Percentiles rank a stretch among this genome's conserved stretches.
Conservation (phyloP, 2,797 vertebrate genomes). For the Propithecus perrieri region DNA sequence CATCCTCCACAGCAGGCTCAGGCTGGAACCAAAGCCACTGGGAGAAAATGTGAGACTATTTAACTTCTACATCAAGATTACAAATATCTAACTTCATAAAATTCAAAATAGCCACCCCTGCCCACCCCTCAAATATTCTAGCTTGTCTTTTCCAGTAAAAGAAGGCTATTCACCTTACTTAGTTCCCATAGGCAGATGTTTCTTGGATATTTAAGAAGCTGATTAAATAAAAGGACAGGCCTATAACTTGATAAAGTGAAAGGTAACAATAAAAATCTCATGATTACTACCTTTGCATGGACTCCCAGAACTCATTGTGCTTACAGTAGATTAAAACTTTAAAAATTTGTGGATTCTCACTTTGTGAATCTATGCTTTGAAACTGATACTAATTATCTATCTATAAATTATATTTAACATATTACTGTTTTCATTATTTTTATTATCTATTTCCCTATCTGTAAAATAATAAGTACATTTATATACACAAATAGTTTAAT, state of each 20-base stretch:
- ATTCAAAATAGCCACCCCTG: not conserved
- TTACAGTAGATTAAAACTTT: not conserved
- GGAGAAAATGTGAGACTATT: not conserved
- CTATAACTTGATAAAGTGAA: slow-evolving; percentile 4
- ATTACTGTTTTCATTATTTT: not conserved
- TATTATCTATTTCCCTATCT: not conserved
- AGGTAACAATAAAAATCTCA: not conserved
- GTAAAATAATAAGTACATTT: not conserved
- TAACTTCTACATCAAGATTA: not conserved
- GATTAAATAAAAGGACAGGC: slow-evolving; percentile 13
- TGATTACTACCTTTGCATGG: not conserved
- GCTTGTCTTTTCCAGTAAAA: not conserved
- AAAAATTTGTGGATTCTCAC: not conserved
- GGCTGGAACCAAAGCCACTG: not conserved
- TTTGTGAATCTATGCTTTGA: not conserved
- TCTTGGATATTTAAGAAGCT: slow-evolving; percentile 9
- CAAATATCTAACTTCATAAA: not conserved
- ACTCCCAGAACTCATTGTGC: not conserved
- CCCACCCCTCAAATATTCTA: accelerated
- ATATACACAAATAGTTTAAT: not conserved
- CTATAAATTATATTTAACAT: not conserved
- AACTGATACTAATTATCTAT: not conserved
- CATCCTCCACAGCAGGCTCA: not conserved
- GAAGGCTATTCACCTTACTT: not conserved
- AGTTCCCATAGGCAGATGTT: not conserved